Conservation (phyloP, 1,140 invertebrate genomes). For the Elymnias hypermnestra region DNA sequence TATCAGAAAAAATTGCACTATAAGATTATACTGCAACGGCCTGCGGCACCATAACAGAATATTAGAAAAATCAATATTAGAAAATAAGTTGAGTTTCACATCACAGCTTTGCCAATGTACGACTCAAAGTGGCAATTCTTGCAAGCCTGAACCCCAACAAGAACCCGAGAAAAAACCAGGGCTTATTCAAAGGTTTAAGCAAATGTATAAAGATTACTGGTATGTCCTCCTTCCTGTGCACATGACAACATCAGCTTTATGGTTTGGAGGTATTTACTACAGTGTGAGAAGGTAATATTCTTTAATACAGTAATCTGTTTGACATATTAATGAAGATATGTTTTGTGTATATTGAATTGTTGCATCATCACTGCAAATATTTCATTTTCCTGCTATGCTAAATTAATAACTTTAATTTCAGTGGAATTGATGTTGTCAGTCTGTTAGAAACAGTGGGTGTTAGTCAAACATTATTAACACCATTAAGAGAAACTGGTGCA, state of each 20-base stretch:
- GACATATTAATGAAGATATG: no score
- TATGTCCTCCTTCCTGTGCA: conserved; percentile 95
- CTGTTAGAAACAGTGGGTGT: conserved; percentile 85
- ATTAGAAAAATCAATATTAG: conserved; percentile 24
- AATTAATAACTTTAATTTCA: conserved; percentile 59
- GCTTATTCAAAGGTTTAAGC: conserved; percentile 90
- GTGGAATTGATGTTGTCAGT: conserved; percentile 91
- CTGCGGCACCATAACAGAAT: conserved; percentile 35
- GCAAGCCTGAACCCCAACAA: conserved; percentile 22
- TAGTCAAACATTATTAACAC: conserved; percentile 85
- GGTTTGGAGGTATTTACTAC: conserved; percentile 92
- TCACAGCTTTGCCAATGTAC: conserved; percentile 28
- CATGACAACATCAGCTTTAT: conserved; percentile 87
- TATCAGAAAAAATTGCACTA: conserved; percentile 32
- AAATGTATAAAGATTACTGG: conserved; percentile 96
- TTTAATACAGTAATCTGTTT: neutral
- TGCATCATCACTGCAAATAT: neutral
- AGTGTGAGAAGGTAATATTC: conserved; percentile 86
- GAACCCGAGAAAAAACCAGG: conserved; percentile 76
- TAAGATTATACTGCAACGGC: conserved; percentile 37
- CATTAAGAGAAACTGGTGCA: conserved; percentile 85
- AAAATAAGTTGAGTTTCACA: conserved; percentile 21
- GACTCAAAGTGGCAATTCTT: conserved; percentile 23
- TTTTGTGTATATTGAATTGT: neutral
- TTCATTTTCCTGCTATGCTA: neutral